Evolutionary conservation across 2,888 invertebrate genomes (phyloP).

Genomic region (Drosophila subquinaria): DNA sequence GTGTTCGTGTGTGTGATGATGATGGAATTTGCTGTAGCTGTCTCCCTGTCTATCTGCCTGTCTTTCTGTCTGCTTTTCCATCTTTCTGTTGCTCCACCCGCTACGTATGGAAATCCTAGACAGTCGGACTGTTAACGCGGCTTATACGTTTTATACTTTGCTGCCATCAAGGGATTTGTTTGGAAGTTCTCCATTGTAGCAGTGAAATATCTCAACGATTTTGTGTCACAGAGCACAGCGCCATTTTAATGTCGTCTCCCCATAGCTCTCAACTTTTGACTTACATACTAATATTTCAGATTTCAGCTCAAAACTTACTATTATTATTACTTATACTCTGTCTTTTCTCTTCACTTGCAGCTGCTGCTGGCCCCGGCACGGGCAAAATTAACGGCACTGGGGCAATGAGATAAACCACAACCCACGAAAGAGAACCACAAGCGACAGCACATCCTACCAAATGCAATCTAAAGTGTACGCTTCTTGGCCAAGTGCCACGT

Average conservation of each 20-base stretch:
- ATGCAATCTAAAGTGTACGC: constrained; percentile 53
- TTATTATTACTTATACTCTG: not conserved
- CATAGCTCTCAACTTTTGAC: constrained; percentile 6
- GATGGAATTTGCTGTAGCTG: constrained; percentile 51
- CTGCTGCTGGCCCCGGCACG: constrained; percentile 44
- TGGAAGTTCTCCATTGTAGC: constrained; percentile 1
- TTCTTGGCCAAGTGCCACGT: constrained; percentile 57
- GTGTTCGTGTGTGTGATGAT: constrained; percentile 31
- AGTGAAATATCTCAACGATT: constrained; percentile 39
- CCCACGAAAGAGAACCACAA: constrained; percentile 5
- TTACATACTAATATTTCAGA: constrained; percentile 44
- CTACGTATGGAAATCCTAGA: constrained; percentile 33
- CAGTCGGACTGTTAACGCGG: constrained; percentile 36
- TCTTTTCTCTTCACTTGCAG: constrained; percentile 32
- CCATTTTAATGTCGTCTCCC: constrained; percentile 36
- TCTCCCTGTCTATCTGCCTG: constrained; percentile 6
- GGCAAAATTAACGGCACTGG: constrained; percentile 52
- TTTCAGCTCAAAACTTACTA: not conserved
- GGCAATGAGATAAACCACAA: constrained; percentile 57
- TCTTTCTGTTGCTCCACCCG: constrained; percentile 8
- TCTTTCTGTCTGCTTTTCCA: constrained; percentile 5
- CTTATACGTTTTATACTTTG: constrained; percentile 60
- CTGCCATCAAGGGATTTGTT: constrained; percentile 33
- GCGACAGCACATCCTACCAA: constrained; percentile 13
- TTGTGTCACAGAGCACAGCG: constrained; percentile 38